Evolutionary conservation across 2,113 vertebrate genomes (phyloP).

Genomic region (Formicarius rufipectus): DNA sequence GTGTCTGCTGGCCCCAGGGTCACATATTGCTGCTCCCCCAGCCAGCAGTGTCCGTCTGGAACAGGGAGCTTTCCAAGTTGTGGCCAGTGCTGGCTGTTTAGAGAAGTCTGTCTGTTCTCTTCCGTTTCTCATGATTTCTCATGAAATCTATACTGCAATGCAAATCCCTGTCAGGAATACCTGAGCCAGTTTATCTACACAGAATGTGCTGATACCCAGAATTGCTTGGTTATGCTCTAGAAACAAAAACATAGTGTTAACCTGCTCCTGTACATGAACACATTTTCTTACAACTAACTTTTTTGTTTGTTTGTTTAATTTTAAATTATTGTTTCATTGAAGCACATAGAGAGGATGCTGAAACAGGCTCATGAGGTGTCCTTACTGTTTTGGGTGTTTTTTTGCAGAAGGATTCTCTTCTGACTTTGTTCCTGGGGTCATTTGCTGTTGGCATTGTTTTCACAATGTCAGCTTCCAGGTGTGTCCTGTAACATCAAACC

Average conservation of each 20-base stretch:
- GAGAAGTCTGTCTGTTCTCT: not conserved
- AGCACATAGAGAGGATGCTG: not conserved
- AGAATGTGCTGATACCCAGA: not conserved
- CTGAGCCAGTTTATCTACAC: not conserved
- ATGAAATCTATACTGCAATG: not conserved
- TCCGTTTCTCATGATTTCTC: not conserved
- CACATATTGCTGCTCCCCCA: not conserved
- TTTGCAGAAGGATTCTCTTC: not conserved
- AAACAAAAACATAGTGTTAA: not conserved
- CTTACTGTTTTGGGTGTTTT: not conserved
- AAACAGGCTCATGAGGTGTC: not conserved
- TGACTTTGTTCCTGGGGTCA: not conserved
- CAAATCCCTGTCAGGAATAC: not conserved
- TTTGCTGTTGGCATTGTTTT: not conserved
- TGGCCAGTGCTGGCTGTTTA: not conserved
- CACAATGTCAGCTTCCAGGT: not conserved
- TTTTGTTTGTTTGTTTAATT: not conserved
- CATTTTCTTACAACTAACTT: not conserved
- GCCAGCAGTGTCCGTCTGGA: not conserved
- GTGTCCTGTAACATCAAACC: not conserved
- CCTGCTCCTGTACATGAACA: not conserved
- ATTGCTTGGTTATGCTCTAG: not conserved
- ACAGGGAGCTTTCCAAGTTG: not conserved
- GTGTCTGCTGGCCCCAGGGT: slow-evolving; percentile 38
- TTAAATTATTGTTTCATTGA: not conserved